Base-by-base conservation (phyloP, 2,888 invertebrate species). In the Drosophila mimica region DNA sequence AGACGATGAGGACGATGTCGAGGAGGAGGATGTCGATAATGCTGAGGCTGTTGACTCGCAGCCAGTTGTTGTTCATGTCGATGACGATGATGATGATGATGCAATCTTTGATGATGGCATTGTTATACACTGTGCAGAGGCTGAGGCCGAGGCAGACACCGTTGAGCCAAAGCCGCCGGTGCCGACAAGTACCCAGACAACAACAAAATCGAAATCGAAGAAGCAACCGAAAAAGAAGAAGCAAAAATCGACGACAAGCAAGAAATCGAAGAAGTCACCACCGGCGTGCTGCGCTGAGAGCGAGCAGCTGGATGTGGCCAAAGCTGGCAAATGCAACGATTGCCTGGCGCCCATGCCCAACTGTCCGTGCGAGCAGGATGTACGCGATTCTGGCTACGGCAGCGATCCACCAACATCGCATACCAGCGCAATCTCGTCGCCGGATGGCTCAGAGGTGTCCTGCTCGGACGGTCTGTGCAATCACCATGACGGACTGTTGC, bases 381-480 rank as follows among this genome's bases (percentile, higher is more conserved):
- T 93, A 30, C 88, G 92, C 92, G 98, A 98, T 93, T 97, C 96
- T 89, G 98, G 98, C 48, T 98, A 98, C 92, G 97, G 97, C 28
- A 98, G 98, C 15, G 98, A 97, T 79, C 92, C 82, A 33, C 79
- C 92, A 30, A 88, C 91, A 51, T 93, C 92, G 74, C 96, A 96
- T 81, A 95, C 95, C 30, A 97, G 97, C 81, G 94, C 96, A 71
- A 95, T 96, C 82, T 97, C 97, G 91, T 97, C 97, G 0, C 97
- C 97, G 0, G 98, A 98, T 91, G 97, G 98, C 36, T 98, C 98
- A 0, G 98, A 98, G 91, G 95, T 98, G 62, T 97, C 97, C 1
- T 98, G 97, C 93, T 97, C 96, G 0, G 98, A 98, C 91, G 96
- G 96, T 49, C 96, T 97, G 92, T 98, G 98, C 93, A 97, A 96